phyloP scores from a whole-genome alignment of 1,140 invertebrate species.

The Pseudomyrmex gracilis region DNA sequence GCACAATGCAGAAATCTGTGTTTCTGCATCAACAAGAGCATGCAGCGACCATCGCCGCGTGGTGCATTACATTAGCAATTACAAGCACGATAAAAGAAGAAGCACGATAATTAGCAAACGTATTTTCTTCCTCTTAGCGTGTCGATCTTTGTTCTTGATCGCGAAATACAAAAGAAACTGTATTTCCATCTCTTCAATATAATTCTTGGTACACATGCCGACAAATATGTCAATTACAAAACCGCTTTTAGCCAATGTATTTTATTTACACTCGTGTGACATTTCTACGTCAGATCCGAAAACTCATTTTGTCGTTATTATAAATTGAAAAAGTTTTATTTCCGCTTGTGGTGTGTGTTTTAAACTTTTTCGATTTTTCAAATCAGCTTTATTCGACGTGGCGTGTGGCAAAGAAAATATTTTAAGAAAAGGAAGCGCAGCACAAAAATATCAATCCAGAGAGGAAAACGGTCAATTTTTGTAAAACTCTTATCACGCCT shows the following conservation, averaged over 20 bases:
- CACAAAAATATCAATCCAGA: too few species aligned
- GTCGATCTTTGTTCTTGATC: background rate
- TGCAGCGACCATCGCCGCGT: background rate
- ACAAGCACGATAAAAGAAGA: background rate
- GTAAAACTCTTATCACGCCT: conserved; percentile 29
- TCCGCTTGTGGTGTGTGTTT: background rate
- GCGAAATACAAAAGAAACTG: too few species aligned
- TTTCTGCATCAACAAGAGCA: background rate
- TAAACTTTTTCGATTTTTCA: conserved; percentile 25
- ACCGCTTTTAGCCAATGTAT: too few species aligned
- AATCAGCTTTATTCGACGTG: background rate
- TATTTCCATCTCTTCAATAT: too few species aligned
- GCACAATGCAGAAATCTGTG: conserved; percentile 30
- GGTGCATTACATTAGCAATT: conserved; percentile 12
- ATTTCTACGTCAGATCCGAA: too few species aligned
- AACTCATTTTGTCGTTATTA: too few species aligned
- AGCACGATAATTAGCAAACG: conserved; percentile 9
- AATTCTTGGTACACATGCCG: too few species aligned
- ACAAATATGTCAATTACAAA: too few species aligned
- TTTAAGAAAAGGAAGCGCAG: background rate
- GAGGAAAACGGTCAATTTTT: background rate
- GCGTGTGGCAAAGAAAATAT: background rate
- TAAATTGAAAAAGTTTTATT: background rate
- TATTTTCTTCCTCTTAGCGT: background rate
- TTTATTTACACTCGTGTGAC: too few species aligned